Base-by-base conservation (phyloP, 2,113 vertebrate species). In the Rallus limicola region DNA sequence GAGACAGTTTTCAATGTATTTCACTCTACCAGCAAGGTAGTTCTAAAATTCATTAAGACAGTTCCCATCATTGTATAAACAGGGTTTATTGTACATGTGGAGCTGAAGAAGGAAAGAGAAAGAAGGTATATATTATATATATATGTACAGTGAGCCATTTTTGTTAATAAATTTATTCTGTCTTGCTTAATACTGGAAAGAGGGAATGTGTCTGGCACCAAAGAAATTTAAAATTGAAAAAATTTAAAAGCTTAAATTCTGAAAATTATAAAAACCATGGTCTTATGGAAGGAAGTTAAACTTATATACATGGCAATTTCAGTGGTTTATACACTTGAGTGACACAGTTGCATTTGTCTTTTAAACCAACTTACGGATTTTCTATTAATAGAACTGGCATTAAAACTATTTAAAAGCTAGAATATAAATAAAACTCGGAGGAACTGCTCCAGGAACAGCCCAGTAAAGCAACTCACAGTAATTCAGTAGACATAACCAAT, bases 151-250 rank as follows among this genome's bases (percentile, higher is more conserved):
- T 95, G 95, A 94, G 94, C 90, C 95, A 74, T 96, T 96, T 96
- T 90, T 90, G 92, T 96, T 97, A 96, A 96, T 95, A 97, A 97
- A 95, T 95, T 97, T 92, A 90, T 97, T 96, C 93, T 97, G 82
- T 95, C 94, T 97, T 97, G 96, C 96, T 95, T 95, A 98, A 98
- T 92, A 98, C 97, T 98, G 98, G 89, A 94, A 97, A 96, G 86
- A 96, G 67, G 98, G 98, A 98, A 98, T 98, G 98, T 98, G 96
- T 97, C 97, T 98, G 98, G 97, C 97, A 97, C 94, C 95, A 97
- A 97, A 97, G 78, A 82, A 96, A 90, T 90, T 83, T 93, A 64
- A 96, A 96, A 96, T 82, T 91, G 95, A 96, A 97, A 97, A 93
- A 95, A 97, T 91, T 94, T 88, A 96, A 98, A 98, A 98, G 96